Base-by-base conservation (phyloP, 2,113 vertebrate genomes). In the Benitochromis conjunctus region DNA sequence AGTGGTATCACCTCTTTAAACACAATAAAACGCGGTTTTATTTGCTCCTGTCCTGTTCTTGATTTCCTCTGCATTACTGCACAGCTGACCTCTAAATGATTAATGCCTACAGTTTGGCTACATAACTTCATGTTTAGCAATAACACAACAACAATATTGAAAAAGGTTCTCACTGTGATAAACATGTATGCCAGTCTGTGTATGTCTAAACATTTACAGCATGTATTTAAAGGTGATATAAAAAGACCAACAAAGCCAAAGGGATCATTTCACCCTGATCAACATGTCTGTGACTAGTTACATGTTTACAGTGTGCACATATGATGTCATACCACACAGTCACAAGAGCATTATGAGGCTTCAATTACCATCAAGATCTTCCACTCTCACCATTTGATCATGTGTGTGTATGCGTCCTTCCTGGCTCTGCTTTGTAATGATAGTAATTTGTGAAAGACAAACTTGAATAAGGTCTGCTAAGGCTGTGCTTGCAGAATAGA, bases 31-130 rank as follows among this genome's bases (percentile, higher is more conserved):
- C 18, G 36, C 12, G 0, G 9, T 29, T 38, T n/a, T 46, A 78
- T 83, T 79, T 82, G 60, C 16, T 77, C 7, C 7, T 56, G 62
- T 38, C 64, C 77, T 82, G 16, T 21, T 64, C 57, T 26, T 74
- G 36, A 43, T 57, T 43, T 31, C 26, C 54, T 9, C 71, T 43
- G 56, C 2, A 24, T 8, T 51, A 31, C n/a, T 66, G 56, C 66
- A 56, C 46, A 82, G 87, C 57, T 86, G 69, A 87, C 81, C 78
- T 60, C 57, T n/a, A 81, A 71, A 84, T 83, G 71, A 80, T 0
- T 82, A 7, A 57, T 7, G 5, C 43, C 62, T 16, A 80, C 48
- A 55, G 41, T 64, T 62, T 78, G 8, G 24, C 79, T 76, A 21
- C n/a, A 26, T 84, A 34, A 69, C 41, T 19, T 53, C 46, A 82